Percentiles rank a stretch among this genome's conserved stretches.
Conservation (phyloP, 2,888 invertebrate genomes). For the Nasonovia ribisnigri region DNA sequence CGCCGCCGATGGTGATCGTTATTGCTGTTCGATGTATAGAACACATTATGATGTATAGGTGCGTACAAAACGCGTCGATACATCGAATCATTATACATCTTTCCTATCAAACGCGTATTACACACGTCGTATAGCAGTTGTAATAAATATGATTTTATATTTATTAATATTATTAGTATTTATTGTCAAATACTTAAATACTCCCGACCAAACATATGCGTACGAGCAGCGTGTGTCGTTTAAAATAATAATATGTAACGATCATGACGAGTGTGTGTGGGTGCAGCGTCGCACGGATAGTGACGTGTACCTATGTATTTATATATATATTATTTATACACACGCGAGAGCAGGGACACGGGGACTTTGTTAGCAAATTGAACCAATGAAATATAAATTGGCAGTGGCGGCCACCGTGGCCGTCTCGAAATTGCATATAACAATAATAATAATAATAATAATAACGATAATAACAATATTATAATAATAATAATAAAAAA, state of each 20-base stretch:
- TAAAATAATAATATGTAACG: not conserved
- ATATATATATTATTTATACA: no score
- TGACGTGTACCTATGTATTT: not conserved
- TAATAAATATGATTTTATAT: no score
- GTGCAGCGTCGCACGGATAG: not conserved
- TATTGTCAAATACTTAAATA: not conserved
- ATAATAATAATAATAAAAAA: not conserved
- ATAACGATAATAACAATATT: no score
- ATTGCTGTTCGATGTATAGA: not conserved
- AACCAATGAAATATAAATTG: conserved; percentile 63
- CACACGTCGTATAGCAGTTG: no score
- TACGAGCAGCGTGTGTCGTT: not conserved
- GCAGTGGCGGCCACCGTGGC: conserved; percentile 28
- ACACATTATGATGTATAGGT: not conserved
- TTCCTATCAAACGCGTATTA: not conserved
- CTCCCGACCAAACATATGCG: no score
- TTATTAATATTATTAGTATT: no score
- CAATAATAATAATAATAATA: conserved; percentile 7
- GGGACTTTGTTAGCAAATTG: conserved; percentile 49
- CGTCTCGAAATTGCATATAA: conserved; percentile 29
- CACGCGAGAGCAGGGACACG: not conserved
- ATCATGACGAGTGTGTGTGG: not conserved
- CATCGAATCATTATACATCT: not conserved
- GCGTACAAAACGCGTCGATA: not conserved
- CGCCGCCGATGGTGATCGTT: not conserved